Conservation (phyloP, 2,797 vertebrate genomes). For the Sebastes steindachneri region DNA sequence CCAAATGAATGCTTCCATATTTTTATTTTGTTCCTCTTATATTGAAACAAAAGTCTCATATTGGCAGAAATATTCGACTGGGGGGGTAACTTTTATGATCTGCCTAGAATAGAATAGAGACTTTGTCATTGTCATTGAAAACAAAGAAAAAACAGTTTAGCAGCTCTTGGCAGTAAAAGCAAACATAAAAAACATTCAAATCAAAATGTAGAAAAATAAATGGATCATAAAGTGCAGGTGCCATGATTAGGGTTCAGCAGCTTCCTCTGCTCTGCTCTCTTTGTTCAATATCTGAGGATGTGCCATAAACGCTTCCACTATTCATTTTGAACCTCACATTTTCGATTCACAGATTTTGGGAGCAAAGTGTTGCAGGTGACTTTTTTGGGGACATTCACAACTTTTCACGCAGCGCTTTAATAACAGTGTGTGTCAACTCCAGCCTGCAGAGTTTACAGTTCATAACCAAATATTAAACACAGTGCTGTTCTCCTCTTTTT, state of each 20-base stretch:
- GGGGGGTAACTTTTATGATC: background rate
- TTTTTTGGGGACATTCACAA: background rate
- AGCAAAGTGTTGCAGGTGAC: background rate
- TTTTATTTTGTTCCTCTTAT: background rate
- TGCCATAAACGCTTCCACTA: background rate
- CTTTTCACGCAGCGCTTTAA: background rate
- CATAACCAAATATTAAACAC: background rate
- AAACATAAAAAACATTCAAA: no score
- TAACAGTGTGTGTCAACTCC: background rate
- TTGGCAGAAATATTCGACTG: background rate
- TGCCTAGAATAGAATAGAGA: no score
- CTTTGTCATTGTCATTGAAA: no score
- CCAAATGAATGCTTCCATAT: background rate
- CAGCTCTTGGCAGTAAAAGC: no score
- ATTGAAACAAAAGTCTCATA: background rate
- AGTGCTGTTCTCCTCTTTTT: background rate
- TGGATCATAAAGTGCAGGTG: no score
- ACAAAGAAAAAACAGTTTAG: no score
- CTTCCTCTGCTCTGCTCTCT: background rate
- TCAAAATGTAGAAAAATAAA: no score
- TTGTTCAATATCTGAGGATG: conserved; percentile 12
- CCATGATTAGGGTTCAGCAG: no score
- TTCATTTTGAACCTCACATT: background rate
- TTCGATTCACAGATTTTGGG: background rate
- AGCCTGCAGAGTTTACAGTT: background rate